phyloP scores from a whole-genome alignment of 2,797 vertebrate genomes.

The Pangasius djambal region DNA sequence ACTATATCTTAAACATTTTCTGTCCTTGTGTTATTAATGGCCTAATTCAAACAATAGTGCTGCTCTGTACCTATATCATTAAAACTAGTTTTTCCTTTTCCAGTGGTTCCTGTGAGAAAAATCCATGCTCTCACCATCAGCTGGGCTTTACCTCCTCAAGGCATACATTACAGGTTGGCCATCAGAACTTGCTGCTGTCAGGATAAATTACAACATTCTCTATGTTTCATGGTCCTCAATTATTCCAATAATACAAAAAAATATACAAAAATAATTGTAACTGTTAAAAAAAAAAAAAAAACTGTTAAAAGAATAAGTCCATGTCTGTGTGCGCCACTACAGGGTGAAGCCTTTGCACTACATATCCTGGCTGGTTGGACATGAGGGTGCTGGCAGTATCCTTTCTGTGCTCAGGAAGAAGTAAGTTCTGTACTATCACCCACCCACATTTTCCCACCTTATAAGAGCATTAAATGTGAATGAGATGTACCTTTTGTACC shows the following conservation, averaged over 20 bases:
- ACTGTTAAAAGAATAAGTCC: not conserved
- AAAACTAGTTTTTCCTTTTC: slow-evolving; percentile 35
- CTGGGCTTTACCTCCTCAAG: slow-evolving; percentile 93
- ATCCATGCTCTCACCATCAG: slow-evolving; percentile 92
- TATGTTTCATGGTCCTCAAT: not conserved
- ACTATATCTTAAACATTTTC: not conserved
- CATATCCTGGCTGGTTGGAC: slow-evolving; percentile 94
- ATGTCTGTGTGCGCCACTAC: slow-evolving; percentile 19
- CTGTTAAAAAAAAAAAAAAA: not conserved
- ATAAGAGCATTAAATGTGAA: not conserved
- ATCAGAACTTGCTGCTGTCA: slow-evolving; percentile 5
- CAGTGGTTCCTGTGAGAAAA: slow-evolving; percentile 94
- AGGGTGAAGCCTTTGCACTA: slow-evolving; percentile 97
- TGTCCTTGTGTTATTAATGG: not conserved
- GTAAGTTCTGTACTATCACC: slow-evolving; percentile 68
- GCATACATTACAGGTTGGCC: slow-evolving; percentile 86
- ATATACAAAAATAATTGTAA: not conserved
- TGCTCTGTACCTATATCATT: not conserved
- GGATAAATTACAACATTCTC: not conserved
- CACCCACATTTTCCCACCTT: not conserved
- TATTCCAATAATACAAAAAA: not conserved
- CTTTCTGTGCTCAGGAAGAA: slow-evolving; percentile 90
- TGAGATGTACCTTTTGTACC: not conserved
- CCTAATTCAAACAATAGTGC: not conserved
- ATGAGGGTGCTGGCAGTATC: slow-evolving; percentile 94